These are phyloP conservation scores for Trissoscelio sp. DNA, from an alignment of 2,888 invertebrate genomes.

Conservation along the genomic window DNA sequence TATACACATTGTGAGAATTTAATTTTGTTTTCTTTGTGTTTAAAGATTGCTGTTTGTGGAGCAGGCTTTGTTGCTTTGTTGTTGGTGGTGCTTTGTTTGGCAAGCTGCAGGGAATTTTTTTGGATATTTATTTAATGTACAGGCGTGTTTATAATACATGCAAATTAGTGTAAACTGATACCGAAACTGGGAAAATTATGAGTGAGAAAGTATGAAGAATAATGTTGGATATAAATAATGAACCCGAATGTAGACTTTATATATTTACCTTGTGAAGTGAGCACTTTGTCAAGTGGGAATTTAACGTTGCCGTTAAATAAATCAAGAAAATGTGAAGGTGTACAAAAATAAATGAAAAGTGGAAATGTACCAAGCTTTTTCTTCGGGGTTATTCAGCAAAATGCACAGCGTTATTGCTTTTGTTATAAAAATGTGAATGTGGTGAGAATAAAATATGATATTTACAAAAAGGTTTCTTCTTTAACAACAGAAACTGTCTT, in stretches of 20 bases:
- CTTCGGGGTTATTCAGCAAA: background rate
- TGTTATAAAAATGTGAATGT: background rate
- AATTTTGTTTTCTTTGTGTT: too few relatives aligned
- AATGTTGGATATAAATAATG: slow-evolving; percentile 8
- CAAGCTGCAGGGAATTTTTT: background rate
- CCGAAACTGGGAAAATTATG: slow-evolving; percentile 4
- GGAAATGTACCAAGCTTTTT: background rate
- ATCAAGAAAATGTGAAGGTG: background rate
- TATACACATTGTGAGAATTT: too few relatives aligned
- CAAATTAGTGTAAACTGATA: slow-evolving; percentile 14
- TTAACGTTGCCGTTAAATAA: slow-evolving; percentile 3
- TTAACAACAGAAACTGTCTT: too few relatives aligned
- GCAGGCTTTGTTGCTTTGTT: too few relatives aligned
- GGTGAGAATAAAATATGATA: background rate
- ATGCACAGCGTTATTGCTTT: background rate
- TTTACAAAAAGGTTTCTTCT: too few relatives aligned
- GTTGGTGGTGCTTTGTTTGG: background rate
- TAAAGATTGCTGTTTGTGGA: too few relatives aligned
- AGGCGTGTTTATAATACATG: slow-evolving; percentile 1
- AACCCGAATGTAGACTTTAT: background rate
- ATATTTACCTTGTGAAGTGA: background rate
- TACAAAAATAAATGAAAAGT: background rate
- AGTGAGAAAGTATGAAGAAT: slow-evolving; percentile 1
- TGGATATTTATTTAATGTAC: slow-evolving; percentile 2
- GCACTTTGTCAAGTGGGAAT: slow-evolving; percentile 1